Evolutionary conservation across 1,140 invertebrate genomes (phyloP).

Genomic region (Semibalanus balanoides): DNA sequence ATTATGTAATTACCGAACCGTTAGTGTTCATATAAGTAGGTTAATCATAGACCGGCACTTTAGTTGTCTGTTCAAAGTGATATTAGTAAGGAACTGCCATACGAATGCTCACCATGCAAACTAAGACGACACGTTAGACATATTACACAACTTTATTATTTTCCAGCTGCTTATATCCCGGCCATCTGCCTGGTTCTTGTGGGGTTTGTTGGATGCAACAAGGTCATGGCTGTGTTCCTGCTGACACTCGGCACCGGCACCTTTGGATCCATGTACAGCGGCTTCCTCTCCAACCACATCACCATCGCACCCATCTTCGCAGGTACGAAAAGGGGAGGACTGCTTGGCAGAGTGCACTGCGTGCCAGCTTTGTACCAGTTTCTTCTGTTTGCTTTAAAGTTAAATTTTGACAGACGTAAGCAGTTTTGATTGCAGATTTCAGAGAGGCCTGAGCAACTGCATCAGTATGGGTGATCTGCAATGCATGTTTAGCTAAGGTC

Average conservation of each 20-base stretch:
- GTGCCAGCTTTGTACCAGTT: not conserved
- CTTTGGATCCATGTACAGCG: slow-evolving; percentile 67
- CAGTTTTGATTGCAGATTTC: no score
- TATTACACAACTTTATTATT: no score
- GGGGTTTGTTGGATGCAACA: slow-evolving; percentile 50
- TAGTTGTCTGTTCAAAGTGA: no score
- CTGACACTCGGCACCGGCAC: slow-evolving; percentile 56
- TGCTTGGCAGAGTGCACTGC: not conserved
- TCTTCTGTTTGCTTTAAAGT: slow-evolving; percentile 12
- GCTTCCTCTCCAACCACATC: slow-evolving; percentile 71
- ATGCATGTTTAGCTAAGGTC: no score
- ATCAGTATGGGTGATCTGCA: no score
- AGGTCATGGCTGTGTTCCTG: slow-evolving; percentile 59
- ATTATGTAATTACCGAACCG: no score
- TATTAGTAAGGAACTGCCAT: no score
- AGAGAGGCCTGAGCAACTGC: no score
- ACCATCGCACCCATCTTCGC: slow-evolving; percentile 83
- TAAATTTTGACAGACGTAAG: not conserved
- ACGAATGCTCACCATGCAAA: no score
- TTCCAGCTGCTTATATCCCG: slow-evolving; percentile 46
- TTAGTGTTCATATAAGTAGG: no score
- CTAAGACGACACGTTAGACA: no score
- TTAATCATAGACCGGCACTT: no score
- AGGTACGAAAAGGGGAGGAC: slow-evolving; percentile 32
- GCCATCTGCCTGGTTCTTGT: slow-evolving; percentile 50